A percentile compares a stretch with the other conserved stretches of the same genome.
These are phyloP conservation scores for Ceratosolen fusciceps DNA, from an alignment of 1,140 invertebrate genomes.

Conservation along the genomic window DNA sequence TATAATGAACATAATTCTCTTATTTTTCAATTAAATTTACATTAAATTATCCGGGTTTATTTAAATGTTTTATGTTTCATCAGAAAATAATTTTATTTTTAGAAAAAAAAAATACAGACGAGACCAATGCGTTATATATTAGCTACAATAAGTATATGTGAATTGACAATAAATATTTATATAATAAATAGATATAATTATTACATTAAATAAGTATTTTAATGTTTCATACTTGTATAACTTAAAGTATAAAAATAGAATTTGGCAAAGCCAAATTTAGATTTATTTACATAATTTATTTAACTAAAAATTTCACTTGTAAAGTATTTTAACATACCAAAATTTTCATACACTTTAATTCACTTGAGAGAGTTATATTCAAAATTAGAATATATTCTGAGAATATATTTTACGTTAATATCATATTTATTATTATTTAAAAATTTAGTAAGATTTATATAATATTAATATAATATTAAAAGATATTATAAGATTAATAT, in stretches of 20 bases:
- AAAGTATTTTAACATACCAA: conserved; percentile 8
- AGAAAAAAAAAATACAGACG: not conserved
- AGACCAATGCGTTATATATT: conserved; percentile 38
- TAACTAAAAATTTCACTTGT: conserved; percentile 25
- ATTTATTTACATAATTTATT: conserved; percentile 41
- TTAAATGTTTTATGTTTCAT: not conserved
- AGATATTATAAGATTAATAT: too few relatives aligned
- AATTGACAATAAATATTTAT: conserved; percentile 68
- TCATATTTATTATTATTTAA: not conserved
- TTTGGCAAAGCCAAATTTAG: conserved; percentile 39
- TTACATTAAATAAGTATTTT: conserved; percentile 38
- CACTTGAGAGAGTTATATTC: not conserved
- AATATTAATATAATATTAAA: not conserved
- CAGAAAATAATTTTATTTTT: not conserved
- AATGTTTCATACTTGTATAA: conserved; percentile 22
- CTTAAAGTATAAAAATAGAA: conserved; percentile 28
- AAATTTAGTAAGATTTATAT: not conserved
- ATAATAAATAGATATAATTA: conserved; percentile 55
- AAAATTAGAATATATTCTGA: not conserved
- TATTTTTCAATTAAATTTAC: conserved; percentile 7
- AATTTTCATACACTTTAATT: conserved; percentile 4
- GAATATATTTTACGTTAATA: not conserved
- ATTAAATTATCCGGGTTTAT: too few relatives aligned
- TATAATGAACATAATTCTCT: not conserved
- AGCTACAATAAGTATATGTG: conserved; percentile 66